Base-by-base conservation (phyloP, 2,113 vertebrate species). In the Odobenus rosmarus region DNA sequence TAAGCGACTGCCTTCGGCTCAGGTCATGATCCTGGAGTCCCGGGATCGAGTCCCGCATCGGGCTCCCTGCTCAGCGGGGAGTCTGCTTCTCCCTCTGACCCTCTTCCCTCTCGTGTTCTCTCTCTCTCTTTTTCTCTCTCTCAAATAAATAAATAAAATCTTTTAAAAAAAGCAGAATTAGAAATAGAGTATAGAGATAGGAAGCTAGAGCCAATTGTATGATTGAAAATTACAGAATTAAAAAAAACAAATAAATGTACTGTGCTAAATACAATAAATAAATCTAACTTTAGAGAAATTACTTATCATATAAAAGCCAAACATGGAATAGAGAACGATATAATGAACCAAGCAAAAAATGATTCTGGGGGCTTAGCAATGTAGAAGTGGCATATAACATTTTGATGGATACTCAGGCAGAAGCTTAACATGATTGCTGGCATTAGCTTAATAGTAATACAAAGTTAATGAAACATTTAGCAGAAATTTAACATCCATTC, bases 381-480 rank as follows among this genome's bases (percentile, higher is more conserved):
- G 61, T 46, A 93, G 46, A 94, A 97, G 62, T 90, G 72, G 49
- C 3, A 2, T 53, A 16, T 4, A 96, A 39, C 24, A 24, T 12
- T 93, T 97, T 95, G 71, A 95, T 21, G 15, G 81, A 53, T 82
- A 93, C 67, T 93, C 51, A 95, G 26, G 71, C 0, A 16, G 96
- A 98, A 92, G 7, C 76, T n/a, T 84, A 93, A 51, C n/a, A 93
- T 77, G 97, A 97, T 97, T 96, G 57, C 59, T 93, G 51, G 74
- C 69, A 93, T 57, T 97, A 31, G 33, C 36, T 88, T 85, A 51
- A 85, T 67, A 97, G 72, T 94, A 97, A 96, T 97, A 76, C 79
- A 95, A 31, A 98, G 83, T 53, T 98, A 98, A 98, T 90, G 93
- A 98, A 97, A 96, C 59, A 98, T 95, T 90, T 95, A 96, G 53